Conservation (phyloP, 2,113 vertebrate genomes). For the Cacatua alba region DNA sequence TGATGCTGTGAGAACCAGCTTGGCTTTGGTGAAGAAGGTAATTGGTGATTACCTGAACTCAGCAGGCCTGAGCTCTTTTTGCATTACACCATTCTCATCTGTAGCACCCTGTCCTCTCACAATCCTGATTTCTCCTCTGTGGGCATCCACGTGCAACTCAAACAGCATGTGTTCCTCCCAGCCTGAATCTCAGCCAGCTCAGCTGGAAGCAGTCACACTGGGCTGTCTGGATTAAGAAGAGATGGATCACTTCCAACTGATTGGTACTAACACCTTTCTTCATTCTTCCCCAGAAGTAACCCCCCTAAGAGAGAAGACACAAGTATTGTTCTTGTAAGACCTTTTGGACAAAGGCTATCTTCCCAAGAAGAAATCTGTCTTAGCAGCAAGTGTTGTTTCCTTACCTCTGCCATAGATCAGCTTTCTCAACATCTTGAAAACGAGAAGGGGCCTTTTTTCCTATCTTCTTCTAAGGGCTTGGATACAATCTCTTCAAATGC, state of each 20-base stretch:
- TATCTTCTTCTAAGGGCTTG: neutral
- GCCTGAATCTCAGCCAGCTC: neutral
- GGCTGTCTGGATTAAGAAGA: neutral
- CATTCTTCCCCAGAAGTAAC: neutral
- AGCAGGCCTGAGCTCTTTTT: neutral
- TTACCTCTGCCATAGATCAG: neutral
- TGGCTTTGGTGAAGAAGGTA: neutral
- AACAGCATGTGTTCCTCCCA: neutral
- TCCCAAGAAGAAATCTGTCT: neutral
- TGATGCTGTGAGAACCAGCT: neutral
- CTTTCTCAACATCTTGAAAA: neutral
- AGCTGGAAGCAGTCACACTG: neutral
- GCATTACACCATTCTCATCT: neutral
- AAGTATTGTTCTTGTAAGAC: neutral
- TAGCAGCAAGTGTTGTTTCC: neutral
- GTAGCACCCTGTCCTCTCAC: neutral
- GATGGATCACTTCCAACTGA: neutral
- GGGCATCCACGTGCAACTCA: rapidly evolving
- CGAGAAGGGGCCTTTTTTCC: neutral
- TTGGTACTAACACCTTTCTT: neutral
- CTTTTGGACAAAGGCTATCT: neutral
- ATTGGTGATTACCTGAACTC: neutral
- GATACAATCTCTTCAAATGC: slow-evolving; percentile 4
- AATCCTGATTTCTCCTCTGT: neutral
- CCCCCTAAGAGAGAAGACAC: neutral